Evolutionary conservation across 2,113 vertebrate genomes (phyloP).

Genomic region (Pogona vitticeps): DNA sequence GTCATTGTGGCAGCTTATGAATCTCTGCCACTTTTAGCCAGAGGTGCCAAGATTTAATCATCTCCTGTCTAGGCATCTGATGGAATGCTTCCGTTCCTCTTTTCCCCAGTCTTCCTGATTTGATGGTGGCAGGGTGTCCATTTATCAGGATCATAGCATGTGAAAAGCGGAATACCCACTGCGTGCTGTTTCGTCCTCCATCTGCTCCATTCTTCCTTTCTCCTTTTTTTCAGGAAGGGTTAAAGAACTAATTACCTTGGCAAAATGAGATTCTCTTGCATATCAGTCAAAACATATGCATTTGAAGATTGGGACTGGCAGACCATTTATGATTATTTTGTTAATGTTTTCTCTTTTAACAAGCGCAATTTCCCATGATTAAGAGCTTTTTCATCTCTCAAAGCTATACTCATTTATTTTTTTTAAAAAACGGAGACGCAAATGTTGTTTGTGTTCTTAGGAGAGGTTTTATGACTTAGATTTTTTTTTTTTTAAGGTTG

Average conservation of each 20-base stretch:
- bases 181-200: neutral
- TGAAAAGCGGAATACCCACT: neutral
- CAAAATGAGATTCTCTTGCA: constrained; percentile 37
- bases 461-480: neutral
- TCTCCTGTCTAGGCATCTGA: neutral
- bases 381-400: constrained; percentile 45
- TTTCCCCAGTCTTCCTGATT: neutral
- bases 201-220: neutral
- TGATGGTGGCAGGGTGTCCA: neutral
- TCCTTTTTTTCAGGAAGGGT: constrained; percentile 22
- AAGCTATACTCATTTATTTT: constrained; percentile 27
- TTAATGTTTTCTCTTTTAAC: constrained; percentile 64
- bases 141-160: neutral
- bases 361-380: constrained; percentile 59
- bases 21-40: neutral
- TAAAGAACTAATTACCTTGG: constrained; percentile 50
- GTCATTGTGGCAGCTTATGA: neutral
- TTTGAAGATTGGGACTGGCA: constrained; percentile 53
- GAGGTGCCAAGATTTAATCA: neutral
- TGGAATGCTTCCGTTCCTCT: neutral
- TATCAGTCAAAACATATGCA: neutral
- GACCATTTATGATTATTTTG: constrained; percentile 66
- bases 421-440: too few relatives aligned
- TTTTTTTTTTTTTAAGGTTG: neutral
- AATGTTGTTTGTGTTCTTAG: neutral